A percentile compares a stretch with the other conserved stretches of the same genome.
Evolutionary conservation across 2,888 invertebrate genomes (phyloP).

Genomic region (Meiosimyza decipiens): DNA sequence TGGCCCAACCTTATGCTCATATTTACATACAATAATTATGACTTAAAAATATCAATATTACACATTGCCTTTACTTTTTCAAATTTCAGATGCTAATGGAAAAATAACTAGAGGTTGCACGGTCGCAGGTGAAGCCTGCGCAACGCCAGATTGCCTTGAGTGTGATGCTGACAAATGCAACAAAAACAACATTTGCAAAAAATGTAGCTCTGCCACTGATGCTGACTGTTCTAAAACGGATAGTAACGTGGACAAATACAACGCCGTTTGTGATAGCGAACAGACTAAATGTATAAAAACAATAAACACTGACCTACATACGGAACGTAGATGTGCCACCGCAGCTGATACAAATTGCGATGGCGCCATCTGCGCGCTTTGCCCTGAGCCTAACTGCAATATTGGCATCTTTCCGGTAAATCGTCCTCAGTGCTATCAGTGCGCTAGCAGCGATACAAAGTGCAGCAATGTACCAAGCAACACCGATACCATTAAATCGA

Average conservation of each 20-base stretch:
- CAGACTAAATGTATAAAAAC: slow-evolving; percentile 46
- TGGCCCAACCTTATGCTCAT: too few species aligned
- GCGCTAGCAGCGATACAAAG: slow-evolving; percentile 32
- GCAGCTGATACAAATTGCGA: slow-evolving; percentile 23
- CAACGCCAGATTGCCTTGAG: slow-evolving; percentile 6
- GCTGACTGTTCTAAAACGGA: slow-evolving; percentile 47
- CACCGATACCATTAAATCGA: background rate
- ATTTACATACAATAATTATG: too few species aligned
- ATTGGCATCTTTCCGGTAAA: slow-evolving; percentile 46
- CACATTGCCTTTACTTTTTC: background rate
- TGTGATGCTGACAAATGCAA: slow-evolving; percentile 47
- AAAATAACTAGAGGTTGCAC: slow-evolving; percentile 50
- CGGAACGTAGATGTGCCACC: slow-evolving; percentile 47
- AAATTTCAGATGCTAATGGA: slow-evolving; percentile 8
- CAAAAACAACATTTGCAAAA: slow-evolving; percentile 48
- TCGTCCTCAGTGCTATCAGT: slow-evolving; percentile 50
- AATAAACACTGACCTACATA: slow-evolving; percentile 45
- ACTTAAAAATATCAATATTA: too few species aligned
- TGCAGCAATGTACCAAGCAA: slow-evolving; percentile 42
- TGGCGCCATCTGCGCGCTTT: slow-evolving; percentile 41
- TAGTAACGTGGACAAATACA: slow-evolving; percentile 19
- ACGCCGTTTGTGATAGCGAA: slow-evolving; percentile 45
- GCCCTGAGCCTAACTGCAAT: slow-evolving; percentile 46
- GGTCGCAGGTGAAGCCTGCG: background rate
- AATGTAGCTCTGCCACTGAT: slow-evolving; percentile 47